Conservation (phyloP, 2,797 vertebrate genomes). For the Psittacula echo region DNA sequence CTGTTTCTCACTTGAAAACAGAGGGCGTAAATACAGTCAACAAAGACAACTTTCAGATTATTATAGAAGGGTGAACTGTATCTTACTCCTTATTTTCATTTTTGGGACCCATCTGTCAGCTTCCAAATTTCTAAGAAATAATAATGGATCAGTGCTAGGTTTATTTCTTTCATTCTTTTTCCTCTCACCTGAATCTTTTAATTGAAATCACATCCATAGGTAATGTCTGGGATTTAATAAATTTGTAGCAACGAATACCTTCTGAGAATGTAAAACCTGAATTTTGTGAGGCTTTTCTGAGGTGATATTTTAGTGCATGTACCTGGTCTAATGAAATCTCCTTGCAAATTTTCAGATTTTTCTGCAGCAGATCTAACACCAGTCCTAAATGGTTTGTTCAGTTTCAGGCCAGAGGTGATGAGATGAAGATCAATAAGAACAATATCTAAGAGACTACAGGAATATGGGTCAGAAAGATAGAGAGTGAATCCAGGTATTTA, state of each 20-base stretch:
- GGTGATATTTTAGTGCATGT: background rate
- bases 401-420: background rate
- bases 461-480: background rate
- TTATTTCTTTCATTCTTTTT: background rate
- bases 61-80: background rate
- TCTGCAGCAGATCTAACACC: background rate
- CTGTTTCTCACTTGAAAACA: background rate
- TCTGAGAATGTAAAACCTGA: background rate
- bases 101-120: background rate
- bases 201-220: background rate
- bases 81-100: background rate
- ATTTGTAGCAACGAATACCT: background rate
- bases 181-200: background rate
- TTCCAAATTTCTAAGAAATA: background rate
- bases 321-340: background rate
- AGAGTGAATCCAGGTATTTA: background rate
- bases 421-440: background rate
- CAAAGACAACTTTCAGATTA: background rate
- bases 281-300: background rate
- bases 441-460: background rate
- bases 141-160: background rate
- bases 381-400: background rate
- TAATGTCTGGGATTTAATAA: background rate
- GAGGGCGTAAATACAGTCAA: background rate
- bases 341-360: background rate